Conservation (phyloP, 2,113 vertebrate species). For the Lathamus discolor region DNA sequence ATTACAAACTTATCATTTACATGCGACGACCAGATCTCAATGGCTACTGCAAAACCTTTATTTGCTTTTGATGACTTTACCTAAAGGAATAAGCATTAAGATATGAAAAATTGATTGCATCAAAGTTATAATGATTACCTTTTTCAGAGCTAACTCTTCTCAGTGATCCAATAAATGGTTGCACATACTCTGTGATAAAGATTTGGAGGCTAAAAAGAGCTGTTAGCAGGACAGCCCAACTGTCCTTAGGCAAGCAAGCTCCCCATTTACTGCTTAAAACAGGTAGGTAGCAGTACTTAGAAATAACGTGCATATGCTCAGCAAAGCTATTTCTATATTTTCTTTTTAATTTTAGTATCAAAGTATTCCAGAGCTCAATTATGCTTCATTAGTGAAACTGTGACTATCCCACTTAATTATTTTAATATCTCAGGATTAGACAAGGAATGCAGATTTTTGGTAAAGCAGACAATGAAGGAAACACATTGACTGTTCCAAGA, state of each 20-base stretch:
- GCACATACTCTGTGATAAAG: neutral
- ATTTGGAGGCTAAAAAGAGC: neutral
- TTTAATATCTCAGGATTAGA: conserved; percentile 69
- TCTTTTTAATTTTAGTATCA: conserved; percentile 59
- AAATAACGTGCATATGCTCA: conserved; percentile 3
- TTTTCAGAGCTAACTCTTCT: neutral
- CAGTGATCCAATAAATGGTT: neutral
- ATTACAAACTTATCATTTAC: neutral
- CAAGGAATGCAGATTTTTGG: conserved; percentile 67
- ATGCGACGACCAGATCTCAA: neutral
- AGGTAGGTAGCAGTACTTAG: neutral
- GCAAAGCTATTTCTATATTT: conserved; percentile 15
- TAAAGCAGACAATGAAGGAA: conserved; percentile 48
- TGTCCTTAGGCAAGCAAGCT: neutral
- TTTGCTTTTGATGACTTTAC: neutral
- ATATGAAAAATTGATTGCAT: neutral
- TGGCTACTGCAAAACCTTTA: neutral
- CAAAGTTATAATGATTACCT: neutral
- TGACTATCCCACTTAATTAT: conserved; percentile 70
- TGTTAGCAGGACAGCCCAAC: neutral
- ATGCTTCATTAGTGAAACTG: conserved; percentile 69
- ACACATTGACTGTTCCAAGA: conserved; percentile 38
- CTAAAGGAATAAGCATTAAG: neutral
- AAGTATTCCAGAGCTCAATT: conserved; percentile 66
- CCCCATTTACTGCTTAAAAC: neutral